Evolutionary conservation across 2,888 invertebrate species (phyloP), one percentile per base, ranked within the genome.

Genomic region (Apodemia mormo): DNA sequence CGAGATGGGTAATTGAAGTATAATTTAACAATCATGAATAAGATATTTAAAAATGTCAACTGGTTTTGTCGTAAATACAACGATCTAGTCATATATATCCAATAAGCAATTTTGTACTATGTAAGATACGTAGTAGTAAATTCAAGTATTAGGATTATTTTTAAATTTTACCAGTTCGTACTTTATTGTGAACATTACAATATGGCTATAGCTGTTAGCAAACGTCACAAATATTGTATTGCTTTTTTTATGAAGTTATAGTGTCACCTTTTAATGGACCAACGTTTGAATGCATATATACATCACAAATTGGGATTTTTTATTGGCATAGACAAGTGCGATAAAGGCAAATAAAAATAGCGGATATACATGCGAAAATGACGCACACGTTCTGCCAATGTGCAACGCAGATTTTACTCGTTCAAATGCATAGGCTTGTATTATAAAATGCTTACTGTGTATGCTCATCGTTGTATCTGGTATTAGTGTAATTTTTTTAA

Each of bases 21-120:
- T 81, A 75, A 79, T 29, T 54, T 69, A 52, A 49, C 78, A 77
- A 75, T 76, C 68, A 73, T 76, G 74, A 72, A 70, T 72, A 73
- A 65, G 12, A 43, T 65, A 14, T 40, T 37, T 22, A 10, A 33
- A 61, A 61, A 61, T 56, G 14, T 30, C 10, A 58, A 30, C 30
- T 33, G 14, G 33, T 14, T 49, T 33, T 61, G 30, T 61, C 61
- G 14, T 61, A 61, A 14, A 33, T 33, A 30, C 68, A 69, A 69
- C 68, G 68, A 69, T 69, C 68, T 69, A 69, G 68, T 69, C 68
- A 65, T 68, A 45, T 14, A 8, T 43, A 69, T 69, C 54, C 54
- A 49, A 65, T 69, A 69, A 22, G 43, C 65, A 65, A 65, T 40
- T 65, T 69, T 69, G 65, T 65, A 65, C 40, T 54, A 22, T 14